A percentile compares a stretch with the other conserved stretches of the same genome.
Evolutionary conservation across 2,888 invertebrate genomes (phyloP).

Genomic region (Tenthredo mesomela): DNA sequence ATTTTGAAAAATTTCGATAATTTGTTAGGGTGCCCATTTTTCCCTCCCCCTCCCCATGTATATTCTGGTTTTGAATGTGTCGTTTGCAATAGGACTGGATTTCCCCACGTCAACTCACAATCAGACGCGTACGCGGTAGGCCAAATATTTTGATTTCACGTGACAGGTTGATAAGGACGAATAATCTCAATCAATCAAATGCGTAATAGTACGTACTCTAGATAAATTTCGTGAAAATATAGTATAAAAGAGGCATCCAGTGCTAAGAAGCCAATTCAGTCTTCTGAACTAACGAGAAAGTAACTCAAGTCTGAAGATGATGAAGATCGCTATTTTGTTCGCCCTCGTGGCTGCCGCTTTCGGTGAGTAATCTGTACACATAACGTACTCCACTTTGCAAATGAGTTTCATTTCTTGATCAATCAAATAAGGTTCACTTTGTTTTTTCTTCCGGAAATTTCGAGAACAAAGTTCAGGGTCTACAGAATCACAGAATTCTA

Average conservation of each 20-base stretch:
- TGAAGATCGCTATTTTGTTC: slow-evolving; percentile 53
- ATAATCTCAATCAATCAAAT: not conserved
- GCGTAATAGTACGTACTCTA: not conserved
- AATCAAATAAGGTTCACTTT: not conserved
- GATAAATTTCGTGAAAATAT: not conserved
- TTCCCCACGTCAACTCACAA: not conserved
- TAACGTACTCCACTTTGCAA: not conserved
- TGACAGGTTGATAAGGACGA: not conserved
- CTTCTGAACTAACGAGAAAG: not conserved
- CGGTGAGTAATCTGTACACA: slow-evolving; percentile 48
- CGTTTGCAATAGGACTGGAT: not conserved
- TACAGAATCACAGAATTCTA: not conserved
- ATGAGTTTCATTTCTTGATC: not conserved
- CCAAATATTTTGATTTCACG: not conserved
- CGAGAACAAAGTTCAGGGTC: not conserved
- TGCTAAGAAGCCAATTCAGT: not conserved
- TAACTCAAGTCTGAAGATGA: slow-evolving; percentile 55
- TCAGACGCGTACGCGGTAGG: no score
- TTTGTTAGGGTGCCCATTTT: no score
- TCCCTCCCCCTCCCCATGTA: not conserved
- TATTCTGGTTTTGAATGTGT: not conserved
- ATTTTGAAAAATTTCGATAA: no score
- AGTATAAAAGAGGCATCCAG: slow-evolving; percentile 7
- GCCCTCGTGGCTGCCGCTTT: slow-evolving; percentile 51
- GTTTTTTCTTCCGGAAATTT: not conserved